Evolutionary conservation across 2,113 vertebrate species (phyloP), one percentile per base, ranked within the genome.

Genomic region (Neotragus moschatus): DNA sequence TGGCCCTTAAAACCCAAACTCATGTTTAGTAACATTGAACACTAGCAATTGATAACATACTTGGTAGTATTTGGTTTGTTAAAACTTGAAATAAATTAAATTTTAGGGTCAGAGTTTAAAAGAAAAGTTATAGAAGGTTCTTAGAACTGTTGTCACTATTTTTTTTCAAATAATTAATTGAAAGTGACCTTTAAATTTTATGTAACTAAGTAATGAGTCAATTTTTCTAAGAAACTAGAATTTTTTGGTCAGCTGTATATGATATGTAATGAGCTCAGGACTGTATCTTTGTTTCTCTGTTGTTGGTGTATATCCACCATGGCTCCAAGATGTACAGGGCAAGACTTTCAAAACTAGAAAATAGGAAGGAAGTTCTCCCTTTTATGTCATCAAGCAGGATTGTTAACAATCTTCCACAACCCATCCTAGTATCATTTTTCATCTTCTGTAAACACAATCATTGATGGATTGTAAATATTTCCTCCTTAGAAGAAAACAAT

Each of bases 311-410:
- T 84, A 94, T 96, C 45, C 49, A 96, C 12, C 33, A 39, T 73
- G 13, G 2, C 49, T 92, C 77, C 53, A 73, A 86, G 93, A 77
- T 45, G 7, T 60, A 51, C 21, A 82, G 26, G 49, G 6, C 63
- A 96, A 96, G 39, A 84, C 73, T 92, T 96, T 63, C 79, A 87
- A 97, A 97, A 70, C 43, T 47, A 94, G 19, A 93, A 95, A 94
- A 33, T 53, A 86, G 14, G 19, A 92, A 77, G 70, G 4, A 94
- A 82, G 90, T 9, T 30, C n/a, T 89, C 9, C 7, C 23, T 93
- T 93, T 95, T 84, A 39, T 94, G 25, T 36, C 16, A 66, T 81
- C 66, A 91, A 92, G 45, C 21, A 60, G 93, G 96, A 93, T 39
- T 39, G 11, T 61, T 96, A 86, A 80, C 36, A 81, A 61, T 19